These are phyloP conservation scores for Pelusios castaneus DNA, from an alignment of 2,113 vertebrate species.

Conservation along the genomic window DNA sequence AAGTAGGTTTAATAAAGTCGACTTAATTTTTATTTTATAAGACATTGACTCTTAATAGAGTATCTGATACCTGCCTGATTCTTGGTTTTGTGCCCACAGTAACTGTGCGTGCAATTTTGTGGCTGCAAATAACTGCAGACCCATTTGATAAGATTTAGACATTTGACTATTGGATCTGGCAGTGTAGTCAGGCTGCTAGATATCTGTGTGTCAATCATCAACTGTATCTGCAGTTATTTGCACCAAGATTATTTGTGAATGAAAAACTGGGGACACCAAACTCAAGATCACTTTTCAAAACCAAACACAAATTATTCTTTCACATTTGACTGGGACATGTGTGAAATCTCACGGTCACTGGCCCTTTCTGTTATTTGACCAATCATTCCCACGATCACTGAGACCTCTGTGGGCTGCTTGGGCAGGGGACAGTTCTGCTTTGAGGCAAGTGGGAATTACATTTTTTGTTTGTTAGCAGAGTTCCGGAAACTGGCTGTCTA, in stretches of 20 bases:
- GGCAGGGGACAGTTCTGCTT: background rate
- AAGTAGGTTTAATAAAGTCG: no score
- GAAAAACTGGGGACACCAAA: background rate
- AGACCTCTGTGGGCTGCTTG: background rate
- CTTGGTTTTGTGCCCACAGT: background rate
- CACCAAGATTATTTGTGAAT: accelerated
- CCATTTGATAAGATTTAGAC: background rate
- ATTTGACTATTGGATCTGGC: accelerated
- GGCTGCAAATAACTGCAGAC: background rate
- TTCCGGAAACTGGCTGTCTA: background rate
- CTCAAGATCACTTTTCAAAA: accelerated
- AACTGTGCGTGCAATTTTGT: background rate
- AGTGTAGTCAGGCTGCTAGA: background rate
- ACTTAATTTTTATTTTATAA: no score
- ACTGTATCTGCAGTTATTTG: accelerated
- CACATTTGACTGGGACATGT: background rate
- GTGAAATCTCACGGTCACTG: conserved; percentile 1
- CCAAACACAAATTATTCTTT: accelerated
- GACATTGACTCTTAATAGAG: background rate
- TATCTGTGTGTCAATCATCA: background rate
- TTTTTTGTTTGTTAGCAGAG: background rate
- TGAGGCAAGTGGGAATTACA: background rate
- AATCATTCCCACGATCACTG: background rate
- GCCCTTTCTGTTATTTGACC: background rate
- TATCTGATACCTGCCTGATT: background rate